Percentiles rank a stretch among this genome's conserved stretches.
These are phyloP conservation scores for Tenthredo livida DNA, from an alignment of 2,888 invertebrate species.

Conservation along the genomic window DNA sequence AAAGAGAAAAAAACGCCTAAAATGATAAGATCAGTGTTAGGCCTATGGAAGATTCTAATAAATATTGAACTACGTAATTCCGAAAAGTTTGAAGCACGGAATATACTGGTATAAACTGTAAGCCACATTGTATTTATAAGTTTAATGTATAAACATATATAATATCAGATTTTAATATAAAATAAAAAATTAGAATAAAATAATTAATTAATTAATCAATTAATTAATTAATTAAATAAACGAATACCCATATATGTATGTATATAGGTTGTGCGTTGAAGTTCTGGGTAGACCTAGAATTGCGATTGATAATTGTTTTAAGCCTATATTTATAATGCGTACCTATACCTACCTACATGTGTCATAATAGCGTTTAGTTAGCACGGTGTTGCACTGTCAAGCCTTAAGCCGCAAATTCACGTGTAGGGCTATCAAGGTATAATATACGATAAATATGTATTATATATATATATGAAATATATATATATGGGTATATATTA, in stretches of 20 bases:
- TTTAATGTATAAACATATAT: conserved; percentile 57
- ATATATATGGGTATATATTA: background rate
- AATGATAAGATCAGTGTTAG: conserved; percentile 20
- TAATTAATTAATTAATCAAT: background rate
- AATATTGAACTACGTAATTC: conserved; percentile 33
- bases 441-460: background rate
- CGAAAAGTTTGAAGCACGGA: conserved; percentile 8
- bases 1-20: background rate
- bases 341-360: conserved; percentile 5
- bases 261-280: conserved; percentile 53
- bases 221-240: conserved; percentile 11
- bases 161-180: conserved; percentile 54
- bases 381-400: conserved; percentile 52
- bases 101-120: conserved; percentile 12
- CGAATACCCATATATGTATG: conserved; percentile 14
- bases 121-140: conserved; percentile 35
- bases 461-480: background rate
- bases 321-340: conserved; percentile 49
- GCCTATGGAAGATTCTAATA: conserved; percentile 32
- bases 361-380: conserved; percentile 47
- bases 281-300: conserved; percentile 48
- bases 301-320: conserved; percentile 45
- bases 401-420: conserved; percentile 54
- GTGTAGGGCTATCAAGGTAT: conserved; percentile 36
- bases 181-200: conserved; percentile 42